Evolutionary conservation across 2,113 vertebrate genomes (phyloP).

Genomic region (Callipepla californica): DNA sequence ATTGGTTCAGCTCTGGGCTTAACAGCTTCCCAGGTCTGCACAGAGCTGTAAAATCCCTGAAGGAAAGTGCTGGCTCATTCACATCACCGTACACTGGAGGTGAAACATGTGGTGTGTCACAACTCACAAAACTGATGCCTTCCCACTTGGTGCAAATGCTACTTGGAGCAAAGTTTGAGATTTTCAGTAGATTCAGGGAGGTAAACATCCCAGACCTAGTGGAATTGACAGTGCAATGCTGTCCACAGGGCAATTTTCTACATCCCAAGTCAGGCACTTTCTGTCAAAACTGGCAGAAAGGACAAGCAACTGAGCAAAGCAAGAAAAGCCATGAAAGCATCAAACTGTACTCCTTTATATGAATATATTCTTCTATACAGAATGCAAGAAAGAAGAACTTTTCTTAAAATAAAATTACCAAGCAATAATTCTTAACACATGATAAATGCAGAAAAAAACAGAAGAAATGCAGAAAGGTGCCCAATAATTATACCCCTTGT

Average conservation of each 20-base stretch:
- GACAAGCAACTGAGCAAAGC: background rate
- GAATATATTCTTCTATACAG: background rate
- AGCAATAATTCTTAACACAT: background rate
- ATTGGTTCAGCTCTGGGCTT: background rate
- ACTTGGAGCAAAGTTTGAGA: background rate
- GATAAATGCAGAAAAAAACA: background rate
- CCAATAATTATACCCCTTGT: background rate
- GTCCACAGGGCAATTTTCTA: background rate
- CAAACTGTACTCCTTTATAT: background rate
- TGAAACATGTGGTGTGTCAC: background rate
- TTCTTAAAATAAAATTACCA: background rate
- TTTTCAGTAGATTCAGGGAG: background rate
- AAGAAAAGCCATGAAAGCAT: background rate
- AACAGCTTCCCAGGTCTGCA: background rate
- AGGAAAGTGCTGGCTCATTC: rapidly evolving
- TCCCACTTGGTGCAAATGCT: background rate
- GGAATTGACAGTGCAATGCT: background rate
- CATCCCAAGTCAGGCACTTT: rapidly evolving
- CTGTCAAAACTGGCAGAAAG: background rate
- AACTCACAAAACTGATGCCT: background rate
- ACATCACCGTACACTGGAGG: rapidly evolving
- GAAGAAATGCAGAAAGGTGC: background rate
- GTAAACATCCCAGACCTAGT: background rate
- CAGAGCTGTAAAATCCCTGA: background rate
- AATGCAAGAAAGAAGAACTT: background rate